These are phyloP conservation scores for Chlamydotis undulata DNA, from an alignment of 2,113 vertebrate species.

Conservation along the genomic window DNA sequence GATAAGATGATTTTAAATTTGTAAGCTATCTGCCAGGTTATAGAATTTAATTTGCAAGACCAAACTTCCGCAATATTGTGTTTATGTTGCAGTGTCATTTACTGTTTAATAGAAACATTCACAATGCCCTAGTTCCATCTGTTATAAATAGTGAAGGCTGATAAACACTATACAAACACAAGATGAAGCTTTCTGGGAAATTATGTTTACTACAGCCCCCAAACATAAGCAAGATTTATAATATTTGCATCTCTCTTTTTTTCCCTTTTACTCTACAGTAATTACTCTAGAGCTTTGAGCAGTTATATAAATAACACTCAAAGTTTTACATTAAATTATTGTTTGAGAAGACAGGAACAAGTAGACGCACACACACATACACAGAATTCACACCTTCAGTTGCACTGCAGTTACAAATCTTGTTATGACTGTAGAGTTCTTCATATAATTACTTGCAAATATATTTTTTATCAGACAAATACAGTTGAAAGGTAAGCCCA, in stretches of 20 bases:
- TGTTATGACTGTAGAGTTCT: constrained; percentile 61
- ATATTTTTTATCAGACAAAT: constrained; percentile 49
- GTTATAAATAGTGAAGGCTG: constrained; percentile 76
- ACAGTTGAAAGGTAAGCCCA: constrained; percentile 44
- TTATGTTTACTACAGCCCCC: constrained; percentile 58
- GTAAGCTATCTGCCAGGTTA: constrained; percentile 73
- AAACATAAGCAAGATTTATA: constrained; percentile 78
- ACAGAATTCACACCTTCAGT: constrained; percentile 33
- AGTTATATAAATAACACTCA: constrained; percentile 71
- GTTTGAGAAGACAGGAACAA: constrained; percentile 56
- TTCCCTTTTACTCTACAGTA: constrained; percentile 51
- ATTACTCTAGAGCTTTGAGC: constrained; percentile 69
- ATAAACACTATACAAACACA: constrained; percentile 78
- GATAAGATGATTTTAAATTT: constrained; percentile 71
- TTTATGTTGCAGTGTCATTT: constrained; percentile 77
- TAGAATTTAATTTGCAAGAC: constrained; percentile 80
- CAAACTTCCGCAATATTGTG: constrained; percentile 79
- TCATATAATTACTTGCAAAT: constrained; percentile 67
- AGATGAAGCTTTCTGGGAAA: constrained; percentile 77
- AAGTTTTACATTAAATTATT: constrained; percentile 71
- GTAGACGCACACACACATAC: neutral
- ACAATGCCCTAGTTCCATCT: constrained; percentile 77
- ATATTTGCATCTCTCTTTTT: constrained; percentile 60
- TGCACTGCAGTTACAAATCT: constrained; percentile 65
- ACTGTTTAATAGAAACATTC: constrained; percentile 81